Evolutionary conservation across 2,888 invertebrate species (phyloP).

Genomic region (Bimastos eiseni): DNA sequence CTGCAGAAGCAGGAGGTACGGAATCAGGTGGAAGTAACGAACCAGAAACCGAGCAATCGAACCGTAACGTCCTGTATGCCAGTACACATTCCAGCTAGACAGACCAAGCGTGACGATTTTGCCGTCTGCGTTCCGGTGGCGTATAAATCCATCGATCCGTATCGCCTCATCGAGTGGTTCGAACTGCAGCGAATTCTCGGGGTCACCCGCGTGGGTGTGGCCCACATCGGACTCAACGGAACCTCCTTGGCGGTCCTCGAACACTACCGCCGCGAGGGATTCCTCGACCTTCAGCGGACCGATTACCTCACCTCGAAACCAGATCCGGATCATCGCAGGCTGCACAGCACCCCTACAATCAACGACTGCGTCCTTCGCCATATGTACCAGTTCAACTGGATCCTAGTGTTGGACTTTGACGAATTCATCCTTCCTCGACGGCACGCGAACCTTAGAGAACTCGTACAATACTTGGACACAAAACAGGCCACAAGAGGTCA

Average conservation of each 20-base stretch:
- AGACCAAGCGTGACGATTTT: not conserved
- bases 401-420: conserved; percentile 39
- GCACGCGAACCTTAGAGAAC: conserved; percentile 30
- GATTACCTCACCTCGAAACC: conserved; percentile 25
- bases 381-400: conserved; percentile 37
- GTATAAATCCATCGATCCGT: conserved; percentile 35
- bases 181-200: conserved; percentile 32
- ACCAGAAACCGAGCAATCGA: no score
- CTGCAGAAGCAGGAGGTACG: no score
- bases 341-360: conserved; percentile 42
- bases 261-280: conserved; percentile 18
- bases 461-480: conserved; percentile 34
- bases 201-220: conserved; percentile 26
- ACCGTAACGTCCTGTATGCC: conserved; percentile 8
- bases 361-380: conserved; percentile 42
- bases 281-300: conserved; percentile 27
- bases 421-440: conserved; percentile 38
- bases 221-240: conserved; percentile 19
- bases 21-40: no score
- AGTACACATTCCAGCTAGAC: not conserved
- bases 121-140: conserved; percentile 37
- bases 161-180: conserved; percentile 36
- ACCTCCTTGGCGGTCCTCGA: not conserved
- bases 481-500: not conserved
- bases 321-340: conserved; percentile 25